Base-by-base conservation (phyloP, 1,140 invertebrate genomes). In the Rhopalosiphum maidis region DNA sequence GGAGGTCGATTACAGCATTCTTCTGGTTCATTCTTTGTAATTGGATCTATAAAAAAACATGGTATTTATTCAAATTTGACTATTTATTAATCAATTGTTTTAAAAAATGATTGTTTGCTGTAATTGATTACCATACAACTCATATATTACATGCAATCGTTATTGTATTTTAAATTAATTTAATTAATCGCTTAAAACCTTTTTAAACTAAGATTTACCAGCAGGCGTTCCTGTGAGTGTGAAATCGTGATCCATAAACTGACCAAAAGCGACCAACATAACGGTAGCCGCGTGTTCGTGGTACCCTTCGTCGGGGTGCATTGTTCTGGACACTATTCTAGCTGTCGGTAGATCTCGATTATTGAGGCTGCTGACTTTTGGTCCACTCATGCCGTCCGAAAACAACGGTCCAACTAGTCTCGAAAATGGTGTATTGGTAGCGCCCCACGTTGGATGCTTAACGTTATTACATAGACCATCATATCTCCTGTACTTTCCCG, bases 401-500 rank as follows among this genome's bases (percentile, higher is more conserved):
- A 99, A 99, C 89, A 96, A 96, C 0, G 98, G 96, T 11, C 97
- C 96, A 83, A 99, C 94, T n/a, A 98, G 95, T 93, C 99, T 94
- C 8, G 94, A 95, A 95, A 99, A 98, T 15, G 98, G 96, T 85
- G 97, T 97, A 51, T 98, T 97, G 60, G 98, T 96, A 90, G 97
- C 96, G 11, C 99, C 99, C 98, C 98, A 99, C 22, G 97, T 96
- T 11, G 98, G 97, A 95, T 99, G 97, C 83, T 98, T 96, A 0
- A 99, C 97, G 95, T 99, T 99, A 95, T 99, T 99, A 95, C 99
- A 99, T 94, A 98, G 97, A 0, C 98, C 99, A 82, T 97, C 98
- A 30, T 97, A 97, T 55, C 97, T 97, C 90, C 99, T 96, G 95
- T 99, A 99, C 94, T 99, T 98, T 41, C 98, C 98, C 11, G 98